Evolutionary conservation across 1,140 invertebrate genomes (phyloP), one percentile per base, ranked within the genome.

Genomic region (Leptopilina boulardi): DNA sequence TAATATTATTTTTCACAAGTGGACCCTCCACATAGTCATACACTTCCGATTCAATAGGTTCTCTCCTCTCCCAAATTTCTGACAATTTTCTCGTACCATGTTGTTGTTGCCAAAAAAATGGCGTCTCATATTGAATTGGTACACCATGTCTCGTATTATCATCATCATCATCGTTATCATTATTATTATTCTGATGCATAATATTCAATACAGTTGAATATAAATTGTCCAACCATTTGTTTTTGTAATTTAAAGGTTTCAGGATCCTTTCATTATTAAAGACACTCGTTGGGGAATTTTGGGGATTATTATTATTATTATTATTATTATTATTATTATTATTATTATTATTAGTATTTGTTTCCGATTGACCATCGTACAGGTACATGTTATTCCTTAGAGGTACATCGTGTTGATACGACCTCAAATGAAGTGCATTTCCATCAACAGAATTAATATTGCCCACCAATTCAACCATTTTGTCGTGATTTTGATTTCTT

Each of bases 401-500:
- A 15, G 79, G 42, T 15, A 74, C 51, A 11, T 79, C 83, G 44
- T 80, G 56, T 42, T 79, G 83, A 71, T 84, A 80, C 77, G 82
- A 74, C 54, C 78, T 79, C 8, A 78, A 19, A 26, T 84, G 83
- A 76, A 85, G 81, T 79, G 84, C 76, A 81, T 85, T 84, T 73
- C 74, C 44, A 54, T 77, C 82, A 34, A 79, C 72, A 76, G 83
- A 73, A 72, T 72, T 72, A 54, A 82, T 8, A 66, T 66, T 66
- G 30, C 21, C 56, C 56, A 59, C 56, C 56, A 59, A 9, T 26
- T 30, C 59, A 10, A 66, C 23, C 59, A 66, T 66, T 21, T 59
- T 59, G 0, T 34, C 59, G 59, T 66, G 59, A 30, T 66, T 66
- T 66, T 66, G 59, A 66, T 66, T 66, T 66, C 59, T 30, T n/a